Evolutionary conservation across 1,140 invertebrate genomes (phyloP).

Genomic region (silkworm (Bombyx mori)): DNA sequence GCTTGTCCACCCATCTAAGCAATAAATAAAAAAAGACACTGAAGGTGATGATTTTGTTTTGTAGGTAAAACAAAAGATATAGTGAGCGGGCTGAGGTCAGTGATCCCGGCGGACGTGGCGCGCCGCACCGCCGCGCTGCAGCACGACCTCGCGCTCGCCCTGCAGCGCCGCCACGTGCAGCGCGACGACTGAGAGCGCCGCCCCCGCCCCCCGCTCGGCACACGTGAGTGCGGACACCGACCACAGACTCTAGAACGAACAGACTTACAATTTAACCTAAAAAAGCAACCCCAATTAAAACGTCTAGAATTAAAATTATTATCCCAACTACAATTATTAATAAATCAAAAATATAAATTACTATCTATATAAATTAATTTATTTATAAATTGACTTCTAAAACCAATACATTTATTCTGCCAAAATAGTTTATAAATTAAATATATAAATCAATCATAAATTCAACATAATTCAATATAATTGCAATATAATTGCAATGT

Average conservation of each 20-base stretch:
- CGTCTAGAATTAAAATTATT: slow-evolving; percentile 68
- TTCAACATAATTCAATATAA: slow-evolving; percentile 37
- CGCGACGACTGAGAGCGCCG: slow-evolving; percentile 66
- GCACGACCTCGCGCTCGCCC: slow-evolving; percentile 87
- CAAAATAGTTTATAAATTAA: slow-evolving; percentile 67
- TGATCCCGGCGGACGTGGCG: slow-evolving; percentile 87
- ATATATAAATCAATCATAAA: slow-evolving; percentile 15
- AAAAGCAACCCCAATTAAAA: slow-evolving; percentile 76
- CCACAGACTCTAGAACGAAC: no score
- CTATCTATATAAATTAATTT: slow-evolving; percentile 64
- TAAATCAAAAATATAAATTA: slow-evolving; percentile 62
- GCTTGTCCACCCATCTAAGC: no score
- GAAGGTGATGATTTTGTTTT: slow-evolving; percentile 5
- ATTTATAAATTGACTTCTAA: slow-evolving; percentile 70
- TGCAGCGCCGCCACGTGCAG: slow-evolving; percentile 82
- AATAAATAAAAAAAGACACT: no score
- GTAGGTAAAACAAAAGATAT: slow-evolving; percentile 95
- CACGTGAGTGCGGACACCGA: neutral
- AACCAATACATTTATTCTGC: slow-evolving; percentile 75
- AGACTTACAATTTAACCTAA: slow-evolving; percentile 76
- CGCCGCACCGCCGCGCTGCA: slow-evolving; percentile 86
- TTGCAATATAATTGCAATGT: slow-evolving; percentile 60
- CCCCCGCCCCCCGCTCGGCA: neutral
- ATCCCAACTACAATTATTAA: slow-evolving; percentile 56
- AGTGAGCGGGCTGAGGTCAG: slow-evolving; percentile 95